Conservation (phyloP, 2,888 invertebrate species). For the Agrotis exclamationis region DNA sequence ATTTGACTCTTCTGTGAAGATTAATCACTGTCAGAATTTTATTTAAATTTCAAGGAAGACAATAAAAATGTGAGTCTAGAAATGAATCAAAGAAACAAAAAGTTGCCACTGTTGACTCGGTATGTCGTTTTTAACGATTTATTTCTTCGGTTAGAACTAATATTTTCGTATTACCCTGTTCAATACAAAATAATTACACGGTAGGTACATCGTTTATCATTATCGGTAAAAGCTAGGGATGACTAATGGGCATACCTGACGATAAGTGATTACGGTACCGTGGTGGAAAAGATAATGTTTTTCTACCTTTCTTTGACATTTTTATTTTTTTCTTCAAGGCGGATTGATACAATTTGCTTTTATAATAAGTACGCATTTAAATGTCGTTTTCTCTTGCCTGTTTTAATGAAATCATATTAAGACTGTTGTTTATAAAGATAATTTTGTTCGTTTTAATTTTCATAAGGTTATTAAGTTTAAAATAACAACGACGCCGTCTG, state of each 20-base stretch:
- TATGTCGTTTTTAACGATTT: not conserved
- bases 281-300: conserved; percentile 25
- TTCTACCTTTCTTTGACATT: conserved; percentile 4
- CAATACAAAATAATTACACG: conserved; percentile 38
- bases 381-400: conserved; percentile 4
- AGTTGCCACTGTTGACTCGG: not conserved
- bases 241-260: conserved; percentile 35
- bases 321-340: conserved; percentile 15
- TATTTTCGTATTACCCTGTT: conserved; percentile 43
- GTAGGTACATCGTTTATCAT: conserved; percentile 39
- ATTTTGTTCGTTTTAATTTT: conserved; percentile 37
- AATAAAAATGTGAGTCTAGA: no score
- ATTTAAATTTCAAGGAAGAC: no score
- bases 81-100: not conserved
- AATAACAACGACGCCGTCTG: conserved; percentile 15
- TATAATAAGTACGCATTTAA: conserved; percentile 28
- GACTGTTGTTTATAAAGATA: conserved; percentile 3
- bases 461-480: conserved; percentile 36
- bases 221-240: conserved; percentile 46
- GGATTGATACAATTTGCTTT: conserved; percentile 28
- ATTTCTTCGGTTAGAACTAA: not conserved
- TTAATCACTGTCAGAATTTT: no score
- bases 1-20: no score
- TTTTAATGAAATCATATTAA: conserved; percentile 6
- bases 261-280: conserved; percentile 44